Percentiles rank a stretch among this genome's conserved stretches.
Conservation (phyloP, 2,888 invertebrate species). For the Cheiracanthium punctorium region DNA sequence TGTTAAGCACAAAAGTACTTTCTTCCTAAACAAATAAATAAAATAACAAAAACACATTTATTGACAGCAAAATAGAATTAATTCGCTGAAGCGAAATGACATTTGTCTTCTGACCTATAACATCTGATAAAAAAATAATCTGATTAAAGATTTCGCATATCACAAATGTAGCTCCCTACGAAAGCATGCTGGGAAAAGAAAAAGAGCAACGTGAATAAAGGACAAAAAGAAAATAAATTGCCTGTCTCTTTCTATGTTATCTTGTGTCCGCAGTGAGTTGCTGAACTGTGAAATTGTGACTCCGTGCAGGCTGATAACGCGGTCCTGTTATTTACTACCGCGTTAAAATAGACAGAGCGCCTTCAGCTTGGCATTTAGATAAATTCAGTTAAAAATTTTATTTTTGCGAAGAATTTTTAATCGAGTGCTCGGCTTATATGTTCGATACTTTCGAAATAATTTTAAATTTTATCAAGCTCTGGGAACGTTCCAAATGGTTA, state of each 20-base stretch:
- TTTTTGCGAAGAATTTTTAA: background rate
- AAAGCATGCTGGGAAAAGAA: background rate
- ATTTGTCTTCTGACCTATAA: background rate
- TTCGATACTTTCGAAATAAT: too few species aligned
- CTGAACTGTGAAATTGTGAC: slow-evolving; percentile 13
- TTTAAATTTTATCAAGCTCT: too few species aligned
- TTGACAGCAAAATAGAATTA: background rate
- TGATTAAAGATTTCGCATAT: background rate
- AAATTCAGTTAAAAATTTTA: background rate
- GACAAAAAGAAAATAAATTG: background rate
- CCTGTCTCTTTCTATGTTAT: slow-evolving; percentile 6
- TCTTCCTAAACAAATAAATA: too few species aligned
- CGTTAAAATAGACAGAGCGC: background rate
- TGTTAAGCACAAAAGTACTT: too few species aligned
- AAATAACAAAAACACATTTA: too few species aligned
- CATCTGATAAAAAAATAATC: background rate
- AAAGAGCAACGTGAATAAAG: background rate
- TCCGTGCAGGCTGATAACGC: slow-evolving; percentile 1
- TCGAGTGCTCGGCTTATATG: too few species aligned
- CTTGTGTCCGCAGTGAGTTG: background rate
- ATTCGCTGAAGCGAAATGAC: background rate
- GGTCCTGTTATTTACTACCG: background rate
- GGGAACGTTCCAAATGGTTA: too few species aligned
- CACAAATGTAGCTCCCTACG: background rate
- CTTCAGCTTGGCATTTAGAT: background rate